Percentiles rank a stretch among this genome's conserved stretches.
These are phyloP conservation scores for Myopa testacea DNA, from an alignment of 2,888 invertebrate species.

Conservation along the genomic window DNA sequence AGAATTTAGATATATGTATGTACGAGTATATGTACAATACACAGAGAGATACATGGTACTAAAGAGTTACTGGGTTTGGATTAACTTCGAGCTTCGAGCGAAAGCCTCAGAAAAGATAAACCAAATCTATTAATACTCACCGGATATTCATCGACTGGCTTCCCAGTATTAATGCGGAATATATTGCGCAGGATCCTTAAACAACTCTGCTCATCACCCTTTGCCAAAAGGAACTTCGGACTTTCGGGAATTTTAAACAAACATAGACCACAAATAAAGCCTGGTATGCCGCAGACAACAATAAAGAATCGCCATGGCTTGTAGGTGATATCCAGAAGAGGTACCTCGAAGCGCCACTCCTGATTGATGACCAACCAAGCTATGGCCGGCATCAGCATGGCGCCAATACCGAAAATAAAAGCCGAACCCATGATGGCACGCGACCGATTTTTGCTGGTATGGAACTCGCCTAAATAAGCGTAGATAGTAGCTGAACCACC, in stretches of 20 bases:
- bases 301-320: constrained; percentile 65
- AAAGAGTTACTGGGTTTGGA: too few relatives aligned
- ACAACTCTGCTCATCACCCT: constrained; percentile 56
- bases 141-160: constrained; percentile 51
- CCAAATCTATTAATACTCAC: constrained; percentile 45
- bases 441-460: constrained; percentile 68
- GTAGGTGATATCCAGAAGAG: constrained; percentile 55
- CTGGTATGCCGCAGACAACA: constrained; percentile 61
- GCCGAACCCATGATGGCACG: constrained; percentile 66
- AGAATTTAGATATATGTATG: too few relatives aligned
- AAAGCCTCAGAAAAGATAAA: too few relatives aligned
- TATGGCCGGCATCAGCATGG: constrained; percentile 61
- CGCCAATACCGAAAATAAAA: constrained; percentile 62
- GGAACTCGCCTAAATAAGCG: constrained; percentile 71
- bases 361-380: constrained; percentile 64
- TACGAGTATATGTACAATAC: too few relatives aligned
- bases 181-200: constrained; percentile 57
- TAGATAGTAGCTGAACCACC: constrained; percentile 71
- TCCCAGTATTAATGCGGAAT: constrained; percentile 56
- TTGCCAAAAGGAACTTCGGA: constrained; percentile 61
- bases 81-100: too few relatives aligned
- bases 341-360: constrained; percentile 58
- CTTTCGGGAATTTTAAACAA: constrained; percentile 63
- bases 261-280: constrained; percentile 57
- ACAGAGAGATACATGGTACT: too few relatives aligned